Conservation (phyloP, 1,140 invertebrate species). For the Mactra quadrangularis region DNA sequence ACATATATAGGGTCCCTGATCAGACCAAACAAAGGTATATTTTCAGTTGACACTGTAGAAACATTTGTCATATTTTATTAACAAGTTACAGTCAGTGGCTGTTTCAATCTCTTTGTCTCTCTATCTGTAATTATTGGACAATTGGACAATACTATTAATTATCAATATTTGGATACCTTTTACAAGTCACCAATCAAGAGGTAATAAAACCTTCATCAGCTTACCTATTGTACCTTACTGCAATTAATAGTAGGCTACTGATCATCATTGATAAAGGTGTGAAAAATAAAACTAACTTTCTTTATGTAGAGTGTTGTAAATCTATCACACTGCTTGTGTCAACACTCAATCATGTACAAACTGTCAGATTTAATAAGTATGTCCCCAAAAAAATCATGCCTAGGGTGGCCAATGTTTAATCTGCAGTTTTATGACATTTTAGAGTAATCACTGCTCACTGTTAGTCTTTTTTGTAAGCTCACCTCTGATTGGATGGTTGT, state of each 20-base stretch:
- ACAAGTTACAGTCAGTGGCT: too few relatives aligned
- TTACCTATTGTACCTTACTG: neutral
- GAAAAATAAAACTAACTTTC: neutral
- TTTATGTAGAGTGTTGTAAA: neutral
- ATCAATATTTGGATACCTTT: neutral
- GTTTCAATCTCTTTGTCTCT: too few relatives aligned
- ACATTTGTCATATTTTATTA: too few relatives aligned
- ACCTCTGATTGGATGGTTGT: slow-evolving; percentile 6
- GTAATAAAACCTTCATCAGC: slow-evolving; percentile 29
- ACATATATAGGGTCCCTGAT: too few relatives aligned
- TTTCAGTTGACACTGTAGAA: too few relatives aligned
- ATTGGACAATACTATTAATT: too few relatives aligned
- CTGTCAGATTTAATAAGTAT: slow-evolving; percentile 1
- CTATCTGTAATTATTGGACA: neutral
- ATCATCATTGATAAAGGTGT: slow-evolving; percentile 25
- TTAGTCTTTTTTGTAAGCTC: neutral
- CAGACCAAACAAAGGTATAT: too few relatives aligned
- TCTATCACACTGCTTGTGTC: slow-evolving; percentile 1
- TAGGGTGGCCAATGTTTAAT: slow-evolving; percentile 32
- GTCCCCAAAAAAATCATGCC: neutral
- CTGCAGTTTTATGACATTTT: neutral
- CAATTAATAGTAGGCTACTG: slow-evolving; percentile 1
- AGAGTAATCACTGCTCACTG: slow-evolving; percentile 29
- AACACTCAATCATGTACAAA: neutral
- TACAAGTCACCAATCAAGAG: slow-evolving; percentile 7